Base-by-base conservation (phyloP, 1,140 invertebrate species). In the Solenopsis invicta region DNA sequence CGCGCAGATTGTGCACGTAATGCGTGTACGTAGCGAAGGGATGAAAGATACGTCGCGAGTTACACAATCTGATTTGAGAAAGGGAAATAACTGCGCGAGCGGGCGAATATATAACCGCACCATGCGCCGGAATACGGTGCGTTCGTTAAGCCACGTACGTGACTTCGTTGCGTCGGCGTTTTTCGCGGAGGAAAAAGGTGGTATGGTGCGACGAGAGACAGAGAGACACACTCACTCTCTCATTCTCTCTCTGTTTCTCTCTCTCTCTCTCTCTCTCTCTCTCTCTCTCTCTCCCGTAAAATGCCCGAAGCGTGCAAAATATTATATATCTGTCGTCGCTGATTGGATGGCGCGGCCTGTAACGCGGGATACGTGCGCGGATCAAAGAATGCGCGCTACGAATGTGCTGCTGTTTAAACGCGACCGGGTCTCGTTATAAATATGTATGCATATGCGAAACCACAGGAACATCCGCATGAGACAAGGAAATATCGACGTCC, bases 141-240 rank as follows among this genome's bases (percentile, higher is more conserved):
- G 84, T 92, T 92, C 89, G 91, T 93, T 93, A 92, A 88, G 85
- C 88, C 88, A 90, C 85, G 89, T 91, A 93, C 92, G 92, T 93
- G 92, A 93, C 92, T 92, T 91, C 88, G 88, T 87, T 77, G 62
- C 74, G 88, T 84, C 81, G 81, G 34, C 69, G 56, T 74, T 80
- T 86, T 90, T 77, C 50, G 45, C 59, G 24, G 87, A 29, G 74
- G 18, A 80, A 64, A 82, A 54, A 62, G 66, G 18, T 41, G 59
- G 45, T 21, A 50, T 13, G 45, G 52, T 9, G 69, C 18, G 61
- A 64, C 48, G 45, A 67, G 72, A 59, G 29, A n/a, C 21, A 52
- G 50, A 29, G 50, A 48, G n/a, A 50, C 4, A 29, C 29, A 6
- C 61, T 6, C 24, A 21, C 18, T 2, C 24, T 29, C 59, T 61